A percentile compares a stretch with the other conserved stretches of the same genome.
Evolutionary conservation across 1,140 invertebrate genomes (phyloP).

Genomic region (Plodia interpunctella): DNA sequence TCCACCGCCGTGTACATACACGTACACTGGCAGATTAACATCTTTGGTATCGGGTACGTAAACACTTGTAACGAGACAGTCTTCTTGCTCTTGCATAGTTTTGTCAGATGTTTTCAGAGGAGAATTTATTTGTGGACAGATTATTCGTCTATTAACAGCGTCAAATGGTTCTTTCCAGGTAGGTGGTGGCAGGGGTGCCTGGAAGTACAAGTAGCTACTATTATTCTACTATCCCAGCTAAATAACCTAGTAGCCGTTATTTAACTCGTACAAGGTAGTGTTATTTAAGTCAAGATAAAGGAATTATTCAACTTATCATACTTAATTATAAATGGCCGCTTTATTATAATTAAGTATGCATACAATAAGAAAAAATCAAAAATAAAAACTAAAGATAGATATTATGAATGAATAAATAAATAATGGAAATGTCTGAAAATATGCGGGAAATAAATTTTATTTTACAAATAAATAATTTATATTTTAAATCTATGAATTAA

Average conservation of each 20-base stretch:
- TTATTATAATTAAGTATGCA: too few relatives aligned
- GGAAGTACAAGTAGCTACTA: conserved; percentile 6
- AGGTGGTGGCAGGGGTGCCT: conserved; percentile 44
- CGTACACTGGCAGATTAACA: conserved; percentile 21
- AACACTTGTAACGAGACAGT: conserved; percentile 23
- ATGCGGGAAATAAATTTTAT: too few relatives aligned
- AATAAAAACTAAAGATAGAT: too few relatives aligned
- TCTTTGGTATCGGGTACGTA: conserved; percentile 20
- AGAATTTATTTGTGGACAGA: conserved; percentile 36
- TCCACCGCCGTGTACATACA: conserved; percentile 24
- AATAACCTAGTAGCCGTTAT: not conserved
- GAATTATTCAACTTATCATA: too few relatives aligned
- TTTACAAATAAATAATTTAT: too few relatives aligned
- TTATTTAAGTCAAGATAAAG: too few relatives aligned
- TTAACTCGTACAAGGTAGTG: too few relatives aligned
- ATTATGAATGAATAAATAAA: too few relatives aligned
- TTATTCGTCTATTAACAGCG: conserved; percentile 30
- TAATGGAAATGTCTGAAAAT: too few relatives aligned
- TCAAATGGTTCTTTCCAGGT: conserved; percentile 38
- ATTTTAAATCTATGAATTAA: too few relatives aligned
- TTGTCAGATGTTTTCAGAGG: not conserved
- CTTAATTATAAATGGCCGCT: too few relatives aligned
- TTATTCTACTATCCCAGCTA: not conserved
- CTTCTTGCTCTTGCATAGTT: conserved; percentile 16
- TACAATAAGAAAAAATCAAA: too few relatives aligned